Conservation (phyloP, 2,113 vertebrate genomes). For the Arizona elegans region DNA sequence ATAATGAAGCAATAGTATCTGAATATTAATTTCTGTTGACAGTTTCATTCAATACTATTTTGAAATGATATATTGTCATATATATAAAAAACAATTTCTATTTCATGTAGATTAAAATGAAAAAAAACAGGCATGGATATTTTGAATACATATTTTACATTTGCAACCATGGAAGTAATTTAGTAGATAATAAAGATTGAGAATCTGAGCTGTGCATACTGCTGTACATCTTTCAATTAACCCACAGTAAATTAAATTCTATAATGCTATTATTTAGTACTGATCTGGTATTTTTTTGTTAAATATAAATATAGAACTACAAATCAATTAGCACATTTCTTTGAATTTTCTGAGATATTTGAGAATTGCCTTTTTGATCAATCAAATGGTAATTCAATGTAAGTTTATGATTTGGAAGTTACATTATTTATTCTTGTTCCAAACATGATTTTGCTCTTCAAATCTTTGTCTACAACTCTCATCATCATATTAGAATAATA, state of each 20-base stretch:
- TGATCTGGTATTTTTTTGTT: not conserved
- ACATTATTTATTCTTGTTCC: not conserved
- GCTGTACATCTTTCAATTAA: not conserved
- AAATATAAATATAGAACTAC: not conserved
- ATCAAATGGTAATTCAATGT: not conserved
- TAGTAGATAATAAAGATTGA: not conserved
- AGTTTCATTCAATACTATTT: not conserved
- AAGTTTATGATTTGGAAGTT: not conserved
- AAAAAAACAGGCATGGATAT: not conserved
- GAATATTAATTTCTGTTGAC: not conserved
- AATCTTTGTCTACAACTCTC: not conserved
- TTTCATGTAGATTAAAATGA: not conserved
- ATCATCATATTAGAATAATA: not conserved
- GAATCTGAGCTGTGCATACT: not conserved
- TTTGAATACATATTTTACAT: not conserved
- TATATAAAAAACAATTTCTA: not conserved
- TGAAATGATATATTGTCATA: not conserved
- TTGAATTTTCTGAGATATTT: not conserved
- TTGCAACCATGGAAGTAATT: not conserved
- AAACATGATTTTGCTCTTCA: not conserved
- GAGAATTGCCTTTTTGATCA: not conserved
- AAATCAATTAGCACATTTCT: not conserved
- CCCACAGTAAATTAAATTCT: not conserved
- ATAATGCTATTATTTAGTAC: not conserved
- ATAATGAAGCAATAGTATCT: conserved; percentile 6